Percentiles rank a stretch among this genome's conserved stretches.
Evolutionary conservation across 2,113 vertebrate species (phyloP).

Genomic region (Leptocoma aspasia): DNA sequence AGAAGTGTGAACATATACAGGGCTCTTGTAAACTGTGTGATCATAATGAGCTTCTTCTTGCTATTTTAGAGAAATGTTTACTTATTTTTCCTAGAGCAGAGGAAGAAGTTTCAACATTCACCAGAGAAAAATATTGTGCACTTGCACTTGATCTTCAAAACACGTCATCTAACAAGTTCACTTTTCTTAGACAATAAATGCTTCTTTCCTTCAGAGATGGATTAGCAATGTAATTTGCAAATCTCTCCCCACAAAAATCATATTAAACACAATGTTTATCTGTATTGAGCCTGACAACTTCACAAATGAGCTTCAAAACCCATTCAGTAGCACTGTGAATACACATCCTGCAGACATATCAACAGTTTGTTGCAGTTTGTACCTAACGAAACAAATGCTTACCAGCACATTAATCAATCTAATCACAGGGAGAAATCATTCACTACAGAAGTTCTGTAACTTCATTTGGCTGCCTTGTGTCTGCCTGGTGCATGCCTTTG

Average conservation of each 20-base stretch:
- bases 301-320: slow-evolving; percentile 22
- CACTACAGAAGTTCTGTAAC: neutral
- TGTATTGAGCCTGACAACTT: slow-evolving; percentile 1
- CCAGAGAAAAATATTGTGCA: neutral
- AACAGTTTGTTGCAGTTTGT: slow-evolving; percentile 10
- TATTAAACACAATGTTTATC: slow-evolving; percentile 26
- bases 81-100: neutral
- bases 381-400: slow-evolving; percentile 16
- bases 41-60: neutral
- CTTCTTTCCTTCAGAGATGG: neutral
- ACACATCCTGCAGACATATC: neutral
- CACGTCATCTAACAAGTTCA: neutral
- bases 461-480: neutral
- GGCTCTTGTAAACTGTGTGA: neutral
- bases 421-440: slow-evolving; percentile 19
- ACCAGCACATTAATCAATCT: slow-evolving; percentile 31
- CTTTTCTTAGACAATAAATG: neutral
- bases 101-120: neutral
- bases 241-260: neutral
- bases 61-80: neutral
- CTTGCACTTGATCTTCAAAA: neutral
- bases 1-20: neutral
- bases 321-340: neutral
- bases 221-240: slow-evolving; percentile 32
- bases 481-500: neutral